Base-by-base conservation (phyloP, 2,797 vertebrate genomes). In the Scomberomorus guttatus region DNA sequence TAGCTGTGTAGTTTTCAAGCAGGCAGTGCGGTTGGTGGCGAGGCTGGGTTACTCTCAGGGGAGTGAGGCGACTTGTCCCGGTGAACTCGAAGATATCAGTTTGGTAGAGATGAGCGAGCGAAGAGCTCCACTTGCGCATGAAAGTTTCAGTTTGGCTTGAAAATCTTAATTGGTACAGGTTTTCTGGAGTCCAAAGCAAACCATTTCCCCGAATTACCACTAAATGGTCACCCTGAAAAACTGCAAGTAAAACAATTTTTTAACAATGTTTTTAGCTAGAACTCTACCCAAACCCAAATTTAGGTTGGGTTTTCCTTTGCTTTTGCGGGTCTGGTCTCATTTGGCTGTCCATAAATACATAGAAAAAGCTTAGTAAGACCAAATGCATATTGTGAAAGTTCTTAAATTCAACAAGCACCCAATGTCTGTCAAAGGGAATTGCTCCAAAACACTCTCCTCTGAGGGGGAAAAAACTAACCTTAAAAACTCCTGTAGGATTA, bases 1-100 rank as follows among this genome's bases (percentile, higher is more conserved):
- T 91, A 60, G 82, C 79, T 66, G 0, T 18, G 81, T 84, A 76
- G 87, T 81, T 81, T 87, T 20, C 74, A 74, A 77, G 82, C 65
- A 73, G 74, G 59, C 71, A 3, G 57, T 46, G 61, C 44, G 77
- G 83, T 77, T 61, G 81, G 71, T 32, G 85, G 81, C 50, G 65
- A 63, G 71, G 58, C 67, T n/a, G 68, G 67, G 79, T 59, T 59
- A 29, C 56, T 68, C 82, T 83, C 29, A 77, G 80, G 57, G 34
- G 54, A 80, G 50, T 13, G 17, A 48, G 64, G 71, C 61, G 27
- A 81, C 65, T 82, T 90, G 86, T 84, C 85, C 86, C 90, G 86
- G 89, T 87, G 83, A 90, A 77, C 20, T 59, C 0, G 62, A 25
- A 65, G 42, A 67, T 50, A 63, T 69, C 34, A 24, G 52, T 54